Base-by-base conservation (phyloP, 2,888 invertebrate species). In the Agonopterix heracliana region DNA sequence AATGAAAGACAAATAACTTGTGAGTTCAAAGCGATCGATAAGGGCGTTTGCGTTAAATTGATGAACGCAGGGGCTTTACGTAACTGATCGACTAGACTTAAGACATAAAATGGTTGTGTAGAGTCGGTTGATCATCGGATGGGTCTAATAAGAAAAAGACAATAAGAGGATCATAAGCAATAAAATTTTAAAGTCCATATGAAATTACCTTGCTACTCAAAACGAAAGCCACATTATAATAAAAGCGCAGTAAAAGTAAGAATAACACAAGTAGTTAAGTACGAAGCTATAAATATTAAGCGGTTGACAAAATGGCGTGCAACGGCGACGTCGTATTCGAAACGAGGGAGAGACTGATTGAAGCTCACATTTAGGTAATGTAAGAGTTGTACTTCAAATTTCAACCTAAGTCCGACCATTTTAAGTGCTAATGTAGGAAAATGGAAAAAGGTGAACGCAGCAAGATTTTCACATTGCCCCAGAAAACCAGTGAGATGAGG, bases 1-100 rank as follows among this genome's bases (percentile, higher is more conserved):
- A 80, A 81, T 81, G 81, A 82, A 80, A 81, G 79, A 80, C 80
- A 82, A 82, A 82, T 81, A 80, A 74, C 76, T 74, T 52, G 69
- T 57, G 68, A 74, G 74, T 74, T 80, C 78, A 76, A 75, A 78
- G 73, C 68, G 61, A 79, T 80, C 76, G 75, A 77, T 78, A 73
- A 73, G 74, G 68, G 68, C 71, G 66, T 74, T 71, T 68, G 68
- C 71, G 71, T 78, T 76, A 72, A 74, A 75, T 76, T 74, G 70
- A 73, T 74, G 68, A 71, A 69, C 60, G 65, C 66, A 63, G 66
- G 67, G 54, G 64, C 57, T 59, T 54, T 51, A 50, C 44, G 50
- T 44, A 42, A 53, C 50, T 48, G 47, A 49, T 49, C 41, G 49
- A 47, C 45, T 40, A 47, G 26, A 41, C 41, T 5, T 34, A 38